Evolutionary conservation across 2,888 invertebrate species (phyloP).

Genomic region (Agrenia bidenticulata): DNA sequence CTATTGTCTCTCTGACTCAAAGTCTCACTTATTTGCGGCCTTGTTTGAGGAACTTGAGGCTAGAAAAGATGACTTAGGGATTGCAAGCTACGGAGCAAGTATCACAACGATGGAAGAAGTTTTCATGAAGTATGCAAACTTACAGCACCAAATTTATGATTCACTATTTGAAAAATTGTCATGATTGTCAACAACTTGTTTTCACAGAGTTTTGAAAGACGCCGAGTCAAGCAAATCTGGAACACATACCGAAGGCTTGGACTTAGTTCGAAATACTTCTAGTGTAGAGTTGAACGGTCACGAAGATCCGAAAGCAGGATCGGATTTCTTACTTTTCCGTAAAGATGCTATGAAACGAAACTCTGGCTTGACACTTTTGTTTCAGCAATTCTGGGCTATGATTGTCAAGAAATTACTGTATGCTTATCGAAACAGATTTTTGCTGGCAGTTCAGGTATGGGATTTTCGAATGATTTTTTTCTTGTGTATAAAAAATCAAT

Average conservation of each 20-base stretch:
- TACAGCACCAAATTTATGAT: slow-evolving; percentile 12
- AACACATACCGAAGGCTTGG: slow-evolving; percentile 2
- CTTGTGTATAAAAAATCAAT: no score
- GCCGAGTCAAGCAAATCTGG: slow-evolving; percentile 19
- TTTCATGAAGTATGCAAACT: slow-evolving; percentile 61
- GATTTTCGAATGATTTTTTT: slow-evolving; percentile 1
- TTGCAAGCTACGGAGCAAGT: slow-evolving; percentile 68
- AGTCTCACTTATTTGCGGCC: slow-evolving; percentile 65
- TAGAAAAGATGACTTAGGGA: slow-evolving; percentile 63
- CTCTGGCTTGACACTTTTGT: slow-evolving; percentile 56
- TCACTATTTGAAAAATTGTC: no score
- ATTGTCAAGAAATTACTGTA: slow-evolving; percentile 67
- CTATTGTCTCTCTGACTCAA: slow-evolving; percentile 67
- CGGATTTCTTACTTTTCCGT: not conserved
- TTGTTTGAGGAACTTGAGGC: slow-evolving; percentile 70
- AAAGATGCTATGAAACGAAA: slow-evolving; percentile 16
- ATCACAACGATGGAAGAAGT: slow-evolving; percentile 62
- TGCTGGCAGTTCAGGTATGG: slow-evolving; percentile 55
- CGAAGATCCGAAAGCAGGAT: not conserved
- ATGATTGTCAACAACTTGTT: no score
- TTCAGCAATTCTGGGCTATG: slow-evolving; percentile 68
- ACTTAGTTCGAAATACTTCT: not conserved
- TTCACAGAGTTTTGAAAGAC: slow-evolving; percentile 27
- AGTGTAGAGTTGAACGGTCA: not conserved
- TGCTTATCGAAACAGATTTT: slow-evolving; percentile 66